Conservation (phyloP, 1,140 invertebrate species). For the Onthophagus taurus region DNA sequence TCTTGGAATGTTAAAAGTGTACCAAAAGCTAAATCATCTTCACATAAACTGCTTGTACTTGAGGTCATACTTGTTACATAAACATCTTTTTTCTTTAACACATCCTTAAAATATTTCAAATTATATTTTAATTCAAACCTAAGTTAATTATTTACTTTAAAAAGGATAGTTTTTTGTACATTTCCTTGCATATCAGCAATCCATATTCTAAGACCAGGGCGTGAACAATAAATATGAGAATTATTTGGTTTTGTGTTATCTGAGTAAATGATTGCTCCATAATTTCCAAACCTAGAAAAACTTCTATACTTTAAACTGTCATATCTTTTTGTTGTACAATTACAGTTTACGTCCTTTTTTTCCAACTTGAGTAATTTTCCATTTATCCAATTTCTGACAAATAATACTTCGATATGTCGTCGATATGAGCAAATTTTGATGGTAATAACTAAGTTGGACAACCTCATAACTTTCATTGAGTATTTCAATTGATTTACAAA, state of each 20-base stretch:
- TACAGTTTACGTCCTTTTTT: conserved; percentile 78
- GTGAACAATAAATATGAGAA: conserved; percentile 57
- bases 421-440: conserved; percentile 67
- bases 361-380: conserved; percentile 68
- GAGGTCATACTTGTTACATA: no score
- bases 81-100: conserved; percentile 20
- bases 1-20: conserved; percentile 56
- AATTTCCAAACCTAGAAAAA: conserved; percentile 48
- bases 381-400: conserved; percentile 54
- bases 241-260: conserved; percentile 44
- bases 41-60: no score
- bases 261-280: conserved; percentile 55
- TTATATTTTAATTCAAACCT: conserved; percentile 5
- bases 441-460: conserved; percentile 74
- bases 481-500: conserved; percentile 73
- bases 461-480: conserved; percentile 75
- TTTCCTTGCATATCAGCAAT: conserved; percentile 61
- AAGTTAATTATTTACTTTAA: conserved; percentile 50
- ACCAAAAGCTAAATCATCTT: conserved; percentile 55
- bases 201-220: conserved; percentile 75
- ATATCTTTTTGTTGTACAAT: conserved; percentile 11
- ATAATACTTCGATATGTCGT: conserved; percentile 70
- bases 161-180: conserved; percentile 76
- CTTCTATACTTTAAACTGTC: not conserved
- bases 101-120: conserved; percentile 22